These are phyloP conservation scores for Addax nasomaculatus DNA, from an alignment of 2,113 vertebrate species.

Conservation along the genomic window DNA sequence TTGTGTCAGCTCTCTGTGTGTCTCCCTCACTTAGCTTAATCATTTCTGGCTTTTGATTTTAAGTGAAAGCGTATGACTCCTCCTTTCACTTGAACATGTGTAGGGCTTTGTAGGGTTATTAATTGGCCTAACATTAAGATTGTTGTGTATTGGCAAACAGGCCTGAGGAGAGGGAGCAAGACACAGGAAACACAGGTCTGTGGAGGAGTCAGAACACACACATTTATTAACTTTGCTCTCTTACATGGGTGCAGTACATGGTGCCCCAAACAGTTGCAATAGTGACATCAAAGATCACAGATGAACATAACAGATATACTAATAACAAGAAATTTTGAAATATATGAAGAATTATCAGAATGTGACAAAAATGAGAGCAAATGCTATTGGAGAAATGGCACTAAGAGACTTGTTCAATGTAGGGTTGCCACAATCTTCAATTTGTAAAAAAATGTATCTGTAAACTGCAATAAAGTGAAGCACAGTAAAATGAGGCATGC, in stretches of 20 bases:
- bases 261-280: background rate
- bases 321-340: background rate
- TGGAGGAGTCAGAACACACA: background rate
- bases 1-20: background rate
- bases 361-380: background rate
- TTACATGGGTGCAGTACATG: background rate
- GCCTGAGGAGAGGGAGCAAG: background rate
- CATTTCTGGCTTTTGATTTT: background rate
- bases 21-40: background rate
- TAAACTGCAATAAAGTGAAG: background rate
- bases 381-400: background rate
- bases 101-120: background rate
- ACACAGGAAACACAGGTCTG: background rate
- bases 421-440: background rate
- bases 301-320: background rate
- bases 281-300: background rate
- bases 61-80: background rate
- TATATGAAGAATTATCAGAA: background rate
- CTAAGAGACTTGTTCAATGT: background rate
- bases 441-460: background rate
- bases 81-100: background rate
- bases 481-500: background rate
- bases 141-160: background rate
- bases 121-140: background rate
- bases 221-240: background rate